Conservation (phyloP, 2,113 vertebrate species). For the Boleophthalmus pectinirostris region DNA sequence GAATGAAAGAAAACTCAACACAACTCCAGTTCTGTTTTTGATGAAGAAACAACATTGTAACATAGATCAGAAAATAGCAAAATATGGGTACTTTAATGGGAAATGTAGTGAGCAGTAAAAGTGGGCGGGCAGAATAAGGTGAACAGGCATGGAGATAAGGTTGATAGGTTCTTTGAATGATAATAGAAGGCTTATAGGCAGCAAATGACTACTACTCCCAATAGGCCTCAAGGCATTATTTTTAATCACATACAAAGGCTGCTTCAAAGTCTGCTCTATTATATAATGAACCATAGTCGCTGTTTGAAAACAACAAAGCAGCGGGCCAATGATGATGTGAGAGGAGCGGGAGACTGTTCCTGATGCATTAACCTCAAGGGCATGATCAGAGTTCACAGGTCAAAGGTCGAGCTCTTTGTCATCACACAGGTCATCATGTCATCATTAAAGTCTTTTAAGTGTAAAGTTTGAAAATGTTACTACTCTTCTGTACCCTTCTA, state of each 20-base stretch:
- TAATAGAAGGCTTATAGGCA: too few relatives aligned
- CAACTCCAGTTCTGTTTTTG: too few relatives aligned
- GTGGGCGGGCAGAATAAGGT: too few relatives aligned
- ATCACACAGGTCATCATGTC: neutral
- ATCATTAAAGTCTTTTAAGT: slow-evolving; percentile 7
- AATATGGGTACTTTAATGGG: too few relatives aligned
- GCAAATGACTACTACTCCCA: neutral
- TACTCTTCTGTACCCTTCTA: neutral
- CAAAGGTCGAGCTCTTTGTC: slow-evolving; percentile 2
- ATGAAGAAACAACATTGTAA: too few relatives aligned
- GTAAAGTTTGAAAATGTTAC: slow-evolving; percentile 17
- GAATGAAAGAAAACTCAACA: too few relatives aligned
- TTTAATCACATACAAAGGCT: neutral
- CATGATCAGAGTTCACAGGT: slow-evolving; percentile 21
- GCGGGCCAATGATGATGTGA: neutral
- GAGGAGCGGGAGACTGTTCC: neutral
- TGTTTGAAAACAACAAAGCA: neutral
- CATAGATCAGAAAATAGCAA: too few relatives aligned
- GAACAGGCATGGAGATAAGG: too few relatives aligned
- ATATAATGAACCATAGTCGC: slow-evolving; percentile 10
- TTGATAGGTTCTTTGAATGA: too few relatives aligned
- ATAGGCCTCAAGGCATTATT: slow-evolving; percentile 14
- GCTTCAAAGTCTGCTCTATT: neutral
- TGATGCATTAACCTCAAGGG: slow-evolving; percentile 33
- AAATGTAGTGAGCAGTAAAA: too few relatives aligned